Percentiles rank a stretch among this genome's conserved stretches.
phyloP scores from a whole-genome alignment of 2,797 vertebrate species.

The Sorex maritimensis region DNA sequence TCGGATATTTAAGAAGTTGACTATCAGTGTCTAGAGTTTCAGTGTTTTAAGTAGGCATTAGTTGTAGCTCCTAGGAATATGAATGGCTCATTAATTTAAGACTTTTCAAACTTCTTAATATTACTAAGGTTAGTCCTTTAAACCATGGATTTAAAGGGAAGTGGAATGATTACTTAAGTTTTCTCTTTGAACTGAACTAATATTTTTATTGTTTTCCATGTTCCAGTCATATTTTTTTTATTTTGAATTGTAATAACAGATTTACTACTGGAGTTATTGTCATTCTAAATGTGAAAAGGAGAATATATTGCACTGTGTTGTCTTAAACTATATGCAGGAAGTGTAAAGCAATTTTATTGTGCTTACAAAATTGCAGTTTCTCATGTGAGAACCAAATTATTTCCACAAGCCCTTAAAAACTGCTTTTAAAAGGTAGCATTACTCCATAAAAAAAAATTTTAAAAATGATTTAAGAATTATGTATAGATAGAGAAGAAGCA shows the following conservation, averaged over 20 bases:
- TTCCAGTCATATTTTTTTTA: too few species aligned
- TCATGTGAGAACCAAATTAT: neutral
- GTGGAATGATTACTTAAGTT: neutral
- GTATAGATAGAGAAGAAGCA: neutral
- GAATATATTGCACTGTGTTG: too few species aligned
- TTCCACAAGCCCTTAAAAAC: constrained; percentile 7
- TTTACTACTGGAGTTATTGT: neutral
- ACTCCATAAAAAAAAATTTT: neutral
- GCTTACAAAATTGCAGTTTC: neutral
- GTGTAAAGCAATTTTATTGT: too few species aligned
- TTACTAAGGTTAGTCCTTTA: too few species aligned
- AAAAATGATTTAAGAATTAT: neutral
- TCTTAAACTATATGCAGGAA: too few species aligned
- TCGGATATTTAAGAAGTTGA: constrained; percentile 32
- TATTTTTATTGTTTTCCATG: neutral
- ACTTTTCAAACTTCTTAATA: neutral
- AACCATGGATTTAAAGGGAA: too few species aligned
- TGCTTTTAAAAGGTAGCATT: neutral
- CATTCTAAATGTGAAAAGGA: neutral
- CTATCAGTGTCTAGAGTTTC: neutral
- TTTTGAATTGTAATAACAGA: too few species aligned
- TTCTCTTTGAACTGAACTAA: constrained; percentile 16
- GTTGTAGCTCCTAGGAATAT: neutral
- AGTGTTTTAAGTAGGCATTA: too few species aligned
- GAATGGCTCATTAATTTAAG: neutral